Percentiles rank a stretch among this genome's conserved stretches.
Conservation (phyloP, 2,888 invertebrate species). For the Nymphalis c-album region DNA sequence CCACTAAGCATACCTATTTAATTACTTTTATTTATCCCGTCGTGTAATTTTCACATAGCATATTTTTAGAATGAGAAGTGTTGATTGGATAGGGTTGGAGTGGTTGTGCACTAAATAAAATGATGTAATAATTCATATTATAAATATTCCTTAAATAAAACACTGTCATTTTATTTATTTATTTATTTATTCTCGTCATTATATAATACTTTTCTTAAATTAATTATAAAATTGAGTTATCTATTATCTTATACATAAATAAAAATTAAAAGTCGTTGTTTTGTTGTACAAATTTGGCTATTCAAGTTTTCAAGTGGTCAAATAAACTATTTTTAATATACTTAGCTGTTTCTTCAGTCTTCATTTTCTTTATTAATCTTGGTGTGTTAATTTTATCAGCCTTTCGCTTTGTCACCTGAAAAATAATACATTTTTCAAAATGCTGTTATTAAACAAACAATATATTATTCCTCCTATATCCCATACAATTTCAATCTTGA, state of each 20-base stretch:
- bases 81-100: too few species aligned
- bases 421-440: constrained; percentile 27
- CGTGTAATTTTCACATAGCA: too few species aligned
- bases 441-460: background rate
- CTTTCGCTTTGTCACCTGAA: constrained; percentile 78
- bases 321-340: constrained; percentile 61
- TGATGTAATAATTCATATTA: too few species aligned
- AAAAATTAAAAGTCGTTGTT: background rate
- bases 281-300: background rate
- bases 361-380: constrained; percentile 74
- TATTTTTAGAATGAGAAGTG: too few species aligned
- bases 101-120: too few species aligned
- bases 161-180: background rate
- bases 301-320: constrained; percentile 48
- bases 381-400: constrained; percentile 69
- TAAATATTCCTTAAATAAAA: background rate
- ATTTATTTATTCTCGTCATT: background rate
- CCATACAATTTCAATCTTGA: background rate
- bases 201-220: background rate
- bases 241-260: background rate
- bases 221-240: background rate
- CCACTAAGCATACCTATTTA: too few species aligned
- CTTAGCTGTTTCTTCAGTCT: constrained; percentile 60
- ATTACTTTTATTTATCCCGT: too few species aligned
- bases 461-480: background rate